Evolutionary conservation across 2,113 vertebrate species (phyloP).

Genomic region (Ia io): DNA sequence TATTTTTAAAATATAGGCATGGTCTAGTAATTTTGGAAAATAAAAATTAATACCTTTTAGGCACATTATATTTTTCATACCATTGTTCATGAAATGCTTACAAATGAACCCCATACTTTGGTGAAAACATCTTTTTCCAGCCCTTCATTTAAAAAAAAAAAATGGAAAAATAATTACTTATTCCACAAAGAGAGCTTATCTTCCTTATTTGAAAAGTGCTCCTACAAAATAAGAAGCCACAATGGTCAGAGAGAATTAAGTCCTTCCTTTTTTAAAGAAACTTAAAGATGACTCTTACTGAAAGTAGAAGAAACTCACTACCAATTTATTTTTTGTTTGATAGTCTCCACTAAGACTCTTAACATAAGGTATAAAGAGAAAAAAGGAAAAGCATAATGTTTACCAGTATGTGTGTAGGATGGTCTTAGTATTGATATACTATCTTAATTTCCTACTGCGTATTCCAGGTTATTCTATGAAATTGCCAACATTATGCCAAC

Average conservation of each 20-base stretch:
- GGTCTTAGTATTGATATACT: background rate
- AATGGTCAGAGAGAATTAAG: background rate
- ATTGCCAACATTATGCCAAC: background rate
- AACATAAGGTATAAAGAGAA: background rate
- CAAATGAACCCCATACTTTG: background rate
- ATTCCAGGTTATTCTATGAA: background rate
- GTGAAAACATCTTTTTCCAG: background rate
- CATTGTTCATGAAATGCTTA: background rate
- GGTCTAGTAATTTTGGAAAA: background rate
- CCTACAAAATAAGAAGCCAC: background rate
- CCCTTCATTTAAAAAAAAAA: background rate
- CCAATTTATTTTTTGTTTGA: background rate
- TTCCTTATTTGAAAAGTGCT: background rate
- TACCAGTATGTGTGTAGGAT: background rate
- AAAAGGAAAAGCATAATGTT: background rate
- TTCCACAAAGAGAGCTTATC: background rate
- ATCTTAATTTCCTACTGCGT: background rate
- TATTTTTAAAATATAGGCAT: background rate
- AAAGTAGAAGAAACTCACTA: background rate
- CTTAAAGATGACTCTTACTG: background rate
- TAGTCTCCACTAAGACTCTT: background rate
- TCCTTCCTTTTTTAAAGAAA: background rate
- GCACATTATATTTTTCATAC: background rate
- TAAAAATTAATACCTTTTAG: background rate
- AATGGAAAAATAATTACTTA: background rate